Percentiles rank a stretch among this genome's conserved stretches.
phyloP scores from a whole-genome alignment of 2,113 vertebrate genomes.

The Aramus guarauna region DNA sequence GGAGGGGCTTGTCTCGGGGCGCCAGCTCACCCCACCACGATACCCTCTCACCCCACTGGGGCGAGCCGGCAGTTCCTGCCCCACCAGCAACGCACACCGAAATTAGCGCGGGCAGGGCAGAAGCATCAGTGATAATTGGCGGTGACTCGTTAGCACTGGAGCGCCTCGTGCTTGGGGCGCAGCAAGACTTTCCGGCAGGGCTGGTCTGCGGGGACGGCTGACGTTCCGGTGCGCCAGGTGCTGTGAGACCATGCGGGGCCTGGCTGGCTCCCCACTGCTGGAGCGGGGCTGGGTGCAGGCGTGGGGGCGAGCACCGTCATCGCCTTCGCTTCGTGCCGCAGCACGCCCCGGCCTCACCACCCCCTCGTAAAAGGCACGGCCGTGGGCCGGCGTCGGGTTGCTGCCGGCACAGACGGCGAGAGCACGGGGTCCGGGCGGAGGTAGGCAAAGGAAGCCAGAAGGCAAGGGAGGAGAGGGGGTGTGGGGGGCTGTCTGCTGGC shows the following conservation, averaged over 20 bases:
- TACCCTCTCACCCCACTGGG: neutral
- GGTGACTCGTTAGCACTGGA: neutral
- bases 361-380: neutral
- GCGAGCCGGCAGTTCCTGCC: conserved; percentile 25
- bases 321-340: fast-evolving
- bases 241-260: neutral
- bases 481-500: neutral
- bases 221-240: fast-evolving
- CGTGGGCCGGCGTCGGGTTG: fast-evolving
- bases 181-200: conserved; percentile 1
- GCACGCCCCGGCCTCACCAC: neutral
- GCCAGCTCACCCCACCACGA: fast-evolving
- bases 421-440: fast-evolving
- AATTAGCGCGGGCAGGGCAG: neutral
- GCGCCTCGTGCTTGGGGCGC: neutral
- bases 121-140: conserved; percentile 4
- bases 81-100: neutral
- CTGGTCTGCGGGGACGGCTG: neutral
- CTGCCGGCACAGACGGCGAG: neutral
- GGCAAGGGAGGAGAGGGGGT: neutral
- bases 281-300: neutral
- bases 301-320: neutral
- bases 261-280: neutral
- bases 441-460: neutral
- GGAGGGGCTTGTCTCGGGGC: neutral